Conservation (phyloP, 2,888 invertebrate species). For the Trissolcus japonicus region DNA sequence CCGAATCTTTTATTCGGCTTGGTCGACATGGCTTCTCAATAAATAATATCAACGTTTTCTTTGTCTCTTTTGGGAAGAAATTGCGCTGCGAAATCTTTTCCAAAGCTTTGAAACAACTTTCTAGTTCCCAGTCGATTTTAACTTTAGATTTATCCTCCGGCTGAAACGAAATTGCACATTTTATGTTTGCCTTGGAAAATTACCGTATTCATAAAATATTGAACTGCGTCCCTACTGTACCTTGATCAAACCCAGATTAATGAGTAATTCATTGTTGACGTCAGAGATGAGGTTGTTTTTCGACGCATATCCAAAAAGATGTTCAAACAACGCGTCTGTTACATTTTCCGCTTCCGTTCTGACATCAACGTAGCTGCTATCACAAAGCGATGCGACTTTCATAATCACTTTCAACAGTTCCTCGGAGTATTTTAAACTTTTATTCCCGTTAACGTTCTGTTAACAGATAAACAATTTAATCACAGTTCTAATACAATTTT, state of each 20-base stretch:
- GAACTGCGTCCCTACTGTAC: constrained; percentile 74
- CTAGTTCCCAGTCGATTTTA: constrained; percentile 80
- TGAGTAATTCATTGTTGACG: constrained; percentile 82
- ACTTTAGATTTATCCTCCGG: constrained; percentile 82
- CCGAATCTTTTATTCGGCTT: constrained; percentile 63
- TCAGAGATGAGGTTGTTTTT: constrained; percentile 77
- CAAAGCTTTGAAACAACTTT: constrained; percentile 79
- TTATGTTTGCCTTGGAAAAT: not conserved
- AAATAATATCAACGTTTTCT: constrained; percentile 78
- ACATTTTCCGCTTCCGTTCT: constrained; percentile 76
- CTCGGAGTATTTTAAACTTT: constrained; percentile 63
- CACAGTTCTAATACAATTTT: no score
- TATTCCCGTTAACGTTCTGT: not conserved
- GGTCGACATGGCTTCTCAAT: constrained; percentile 75
- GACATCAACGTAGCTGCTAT: constrained; percentile 78
- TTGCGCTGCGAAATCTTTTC: constrained; percentile 77
- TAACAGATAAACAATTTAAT: not conserved
- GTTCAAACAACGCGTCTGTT: constrained; percentile 77
- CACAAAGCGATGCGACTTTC: constrained; percentile 79
- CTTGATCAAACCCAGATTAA: constrained; percentile 84
- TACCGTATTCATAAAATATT: not conserved
- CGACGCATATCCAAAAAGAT: constrained; percentile 78
- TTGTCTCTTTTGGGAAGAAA: constrained; percentile 78
- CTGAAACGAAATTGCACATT: constrained; percentile 73
- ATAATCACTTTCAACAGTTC: constrained; percentile 76